Evolutionary conservation across 2,888 invertebrate genomes (phyloP).

Genomic region (Glyphotaelius pellucidus): DNA sequence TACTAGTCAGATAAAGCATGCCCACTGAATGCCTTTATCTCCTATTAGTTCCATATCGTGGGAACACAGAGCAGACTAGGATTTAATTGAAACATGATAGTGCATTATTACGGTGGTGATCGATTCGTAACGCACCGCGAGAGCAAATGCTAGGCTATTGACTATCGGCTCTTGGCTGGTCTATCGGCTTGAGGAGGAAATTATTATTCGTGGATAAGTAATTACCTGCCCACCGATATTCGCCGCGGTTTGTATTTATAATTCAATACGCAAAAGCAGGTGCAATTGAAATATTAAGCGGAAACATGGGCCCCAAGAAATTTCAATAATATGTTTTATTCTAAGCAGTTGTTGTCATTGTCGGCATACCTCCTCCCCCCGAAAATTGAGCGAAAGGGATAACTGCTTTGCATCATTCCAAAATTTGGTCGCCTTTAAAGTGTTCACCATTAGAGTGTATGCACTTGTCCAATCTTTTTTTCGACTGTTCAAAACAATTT

Average conservation of each 20-base stretch:
- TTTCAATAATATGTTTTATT: too few relatives aligned
- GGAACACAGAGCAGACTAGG: slow-evolving; percentile 7
- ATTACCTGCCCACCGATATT: background rate
- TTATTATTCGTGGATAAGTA: background rate
- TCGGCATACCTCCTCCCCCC: too few relatives aligned
- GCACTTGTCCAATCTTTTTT: too few relatives aligned
- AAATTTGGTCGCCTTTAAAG: too few relatives aligned
- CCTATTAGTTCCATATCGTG: slow-evolving; percentile 10
- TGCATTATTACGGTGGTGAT: slow-evolving; percentile 34
- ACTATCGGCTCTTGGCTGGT: background rate
- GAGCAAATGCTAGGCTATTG: slow-evolving; percentile 2
- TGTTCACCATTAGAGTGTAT: too few relatives aligned
- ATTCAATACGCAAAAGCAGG: background rate
- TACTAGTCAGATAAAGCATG: background rate
- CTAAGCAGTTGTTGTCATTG: too few relatives aligned
- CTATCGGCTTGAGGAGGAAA: background rate
- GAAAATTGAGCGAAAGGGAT: too few relatives aligned
- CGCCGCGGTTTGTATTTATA: background rate
- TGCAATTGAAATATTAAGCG: background rate
- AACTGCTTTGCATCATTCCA: too few relatives aligned
- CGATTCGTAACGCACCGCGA: slow-evolving; percentile 28
- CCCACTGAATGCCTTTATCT: background rate
- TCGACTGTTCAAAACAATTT: too few relatives aligned
- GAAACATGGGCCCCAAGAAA: too few relatives aligned
- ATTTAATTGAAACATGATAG: slow-evolving; percentile 43